phyloP scores from a whole-genome alignment of 2,888 invertebrate genomes.

The Pharmacophagus antenor region DNA sequence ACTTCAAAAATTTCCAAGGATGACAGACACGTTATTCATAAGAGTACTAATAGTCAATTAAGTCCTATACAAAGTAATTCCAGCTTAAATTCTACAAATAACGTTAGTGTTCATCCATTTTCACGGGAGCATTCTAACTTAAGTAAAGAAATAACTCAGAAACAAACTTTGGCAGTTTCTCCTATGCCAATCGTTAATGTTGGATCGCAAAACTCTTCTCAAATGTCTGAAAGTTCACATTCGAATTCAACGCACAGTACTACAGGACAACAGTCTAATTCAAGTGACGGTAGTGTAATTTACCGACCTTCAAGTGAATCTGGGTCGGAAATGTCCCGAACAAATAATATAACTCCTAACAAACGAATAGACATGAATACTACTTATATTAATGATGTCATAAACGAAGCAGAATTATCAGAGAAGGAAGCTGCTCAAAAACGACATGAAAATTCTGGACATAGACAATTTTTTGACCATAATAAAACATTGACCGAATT shows the following conservation, averaged over 20 bases:
- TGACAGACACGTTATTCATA: conserved; percentile 74
- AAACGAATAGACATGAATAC: conserved; percentile 77
- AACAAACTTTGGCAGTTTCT: conserved; percentile 84
- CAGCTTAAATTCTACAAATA: conserved; percentile 79
- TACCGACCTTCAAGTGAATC: conserved; percentile 87
- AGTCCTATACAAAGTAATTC: conserved; percentile 80
- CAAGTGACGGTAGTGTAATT: conserved; percentile 87
- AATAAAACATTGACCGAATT: conserved; percentile 63
- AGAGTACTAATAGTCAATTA: conserved; percentile 80
- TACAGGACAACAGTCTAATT: conserved; percentile 85
- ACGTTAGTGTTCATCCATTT: conserved; percentile 71
- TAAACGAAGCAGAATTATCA: conserved; percentile 77
- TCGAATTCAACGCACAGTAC: conserved; percentile 81
- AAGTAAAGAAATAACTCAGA: conserved; percentile 74
- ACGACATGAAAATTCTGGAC: conserved; percentile 51
- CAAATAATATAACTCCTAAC: conserved; percentile 70
- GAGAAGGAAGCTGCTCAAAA: conserved; percentile 74
- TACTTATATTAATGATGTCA: conserved; percentile 74
- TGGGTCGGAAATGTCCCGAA: conserved; percentile 82
- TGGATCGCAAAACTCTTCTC: conserved; percentile 60
- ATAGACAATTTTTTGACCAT: conserved; percentile 58
- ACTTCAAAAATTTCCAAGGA: conserved; percentile 88
- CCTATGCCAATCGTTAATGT: conserved; percentile 84
- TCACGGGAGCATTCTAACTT: conserved; percentile 76
- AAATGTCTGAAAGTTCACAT: conserved; percentile 86